These are phyloP conservation scores for Grantiella picta DNA, from an alignment of 2,113 vertebrate genomes.

Conservation along the genomic window DNA sequence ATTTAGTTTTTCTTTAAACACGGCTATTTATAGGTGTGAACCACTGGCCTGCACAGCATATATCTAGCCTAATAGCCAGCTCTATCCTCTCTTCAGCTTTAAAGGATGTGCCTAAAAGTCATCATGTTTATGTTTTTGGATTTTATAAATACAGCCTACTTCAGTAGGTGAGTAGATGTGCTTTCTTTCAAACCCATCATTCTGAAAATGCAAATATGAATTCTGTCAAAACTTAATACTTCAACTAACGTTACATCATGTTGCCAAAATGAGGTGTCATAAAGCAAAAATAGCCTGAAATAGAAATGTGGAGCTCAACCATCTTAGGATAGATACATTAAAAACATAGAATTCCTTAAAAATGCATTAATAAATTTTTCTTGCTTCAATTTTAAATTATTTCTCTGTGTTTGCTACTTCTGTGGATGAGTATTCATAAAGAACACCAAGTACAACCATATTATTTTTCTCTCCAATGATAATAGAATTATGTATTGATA, in stretches of 20 bases:
- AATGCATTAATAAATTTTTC: background rate
- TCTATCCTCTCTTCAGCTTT: background rate
- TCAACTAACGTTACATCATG: background rate
- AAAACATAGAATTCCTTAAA: background rate
- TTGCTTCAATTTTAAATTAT: background rate
- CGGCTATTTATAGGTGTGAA: background rate
- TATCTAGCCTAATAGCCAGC: background rate
- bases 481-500: background rate
- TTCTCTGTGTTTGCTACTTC: background rate
- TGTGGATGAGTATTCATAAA: background rate
- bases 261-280: background rate
- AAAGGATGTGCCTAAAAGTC: background rate
- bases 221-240: background rate
- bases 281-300: background rate
- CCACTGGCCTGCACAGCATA: background rate
- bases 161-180: background rate
- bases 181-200: background rate
- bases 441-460: background rate
- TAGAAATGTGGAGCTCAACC: background rate
- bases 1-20: background rate
- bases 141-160: background rate
- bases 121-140: background rate
- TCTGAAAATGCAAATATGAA: background rate
- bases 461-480: background rate
- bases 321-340: background rate